A percentile compares a stretch with the other conserved stretches of the same genome.
Evolutionary conservation across 2,888 invertebrate genomes (phyloP).

Genomic region (Pristionchus japonicus): DNA sequence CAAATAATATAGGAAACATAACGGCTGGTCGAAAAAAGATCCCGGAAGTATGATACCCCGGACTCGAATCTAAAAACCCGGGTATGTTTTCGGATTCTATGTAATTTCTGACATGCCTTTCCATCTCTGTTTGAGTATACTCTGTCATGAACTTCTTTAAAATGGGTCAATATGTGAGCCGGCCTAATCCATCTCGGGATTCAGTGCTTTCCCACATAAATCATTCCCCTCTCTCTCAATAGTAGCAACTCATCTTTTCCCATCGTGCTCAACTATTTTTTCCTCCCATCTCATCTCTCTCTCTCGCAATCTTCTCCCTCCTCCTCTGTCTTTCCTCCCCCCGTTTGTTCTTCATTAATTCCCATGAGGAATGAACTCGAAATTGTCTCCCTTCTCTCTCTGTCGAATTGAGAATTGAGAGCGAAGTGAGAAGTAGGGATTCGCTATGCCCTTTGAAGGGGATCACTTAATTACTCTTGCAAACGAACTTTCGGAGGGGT

Average conservation of each 20-base stretch:
- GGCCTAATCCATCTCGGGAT: not conserved
- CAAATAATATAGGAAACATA: too few relatives aligned
- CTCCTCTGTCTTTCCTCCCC: not conserved
- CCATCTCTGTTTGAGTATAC: too few relatives aligned
- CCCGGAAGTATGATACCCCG: too few relatives aligned
- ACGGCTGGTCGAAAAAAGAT: too few relatives aligned
- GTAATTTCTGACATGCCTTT: too few relatives aligned
- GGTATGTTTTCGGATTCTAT: too few relatives aligned
- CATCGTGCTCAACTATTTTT: slow-evolving; percentile 7
- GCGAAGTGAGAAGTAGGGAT: slow-evolving; percentile 21
- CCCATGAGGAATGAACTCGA: slow-evolving; percentile 27
- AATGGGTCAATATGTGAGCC: not conserved
- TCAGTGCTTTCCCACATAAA: slow-evolving; percentile 6
- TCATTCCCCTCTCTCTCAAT: not conserved
- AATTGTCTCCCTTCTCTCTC: not conserved
- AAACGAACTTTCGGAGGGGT: not conserved
- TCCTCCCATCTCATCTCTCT: not conserved
- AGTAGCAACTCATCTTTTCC: not conserved
- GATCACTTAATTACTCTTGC: not conserved
- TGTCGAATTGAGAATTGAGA: not conserved
- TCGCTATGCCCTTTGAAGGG: not conserved
- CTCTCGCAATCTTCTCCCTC: slow-evolving; percentile 13
- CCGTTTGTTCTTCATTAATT: slow-evolving; percentile 37
- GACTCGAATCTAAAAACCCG: too few relatives aligned
- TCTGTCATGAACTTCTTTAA: too few relatives aligned